Base-by-base conservation (phyloP, 1,140 invertebrate species). In the Eumaeus atala region DNA sequence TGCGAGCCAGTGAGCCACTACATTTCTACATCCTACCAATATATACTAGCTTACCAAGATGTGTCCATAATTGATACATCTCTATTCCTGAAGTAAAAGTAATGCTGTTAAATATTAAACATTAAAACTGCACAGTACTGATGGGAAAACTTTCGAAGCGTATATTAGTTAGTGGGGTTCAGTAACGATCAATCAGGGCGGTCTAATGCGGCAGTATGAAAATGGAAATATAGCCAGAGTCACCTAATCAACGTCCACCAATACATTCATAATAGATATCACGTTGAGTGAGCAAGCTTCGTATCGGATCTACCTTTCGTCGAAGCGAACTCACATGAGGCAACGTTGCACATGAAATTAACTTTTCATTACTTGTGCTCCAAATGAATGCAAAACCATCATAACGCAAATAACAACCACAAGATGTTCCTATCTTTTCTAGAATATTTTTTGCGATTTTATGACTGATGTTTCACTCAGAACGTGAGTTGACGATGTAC, bases 211-310 rank as follows among this genome's bases (percentile, higher is more conserved):
- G 56, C 64, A 64, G 62, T 64, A 74, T 76, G 72, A 72, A 81
- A 80, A 79, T 83, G 76, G 77, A 71, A 76, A 74, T 74, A 76
- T 58, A 69, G 64, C 69, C 58, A 62, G 67, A 48, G 17, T 36
- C 36, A 56, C 60, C 73, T 78, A 80, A 83, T 83, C 74, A 80
- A 77, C 68, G 70, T 70, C 66, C 72, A 62, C 59, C 68, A 47
- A 52, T 61, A 59, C 64, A 73, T 72, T 78, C 77, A 77, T 76
- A 77, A 73, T 74, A 73, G 66, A 74, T 75, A 75, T 77, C 72
- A 67, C 70, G 73, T 74, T 77, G 68, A 77, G 77, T 75, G 61
- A 64, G 66, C 56, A 60, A 40, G 42, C 74, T 42, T 49, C 48
- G 33, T 49, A 34, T 33, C 51, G 37, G 38, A 33, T 52, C 48